Base-by-base conservation (phyloP, 2,797 vertebrate genomes). In the Labeo calbasu region DNA sequence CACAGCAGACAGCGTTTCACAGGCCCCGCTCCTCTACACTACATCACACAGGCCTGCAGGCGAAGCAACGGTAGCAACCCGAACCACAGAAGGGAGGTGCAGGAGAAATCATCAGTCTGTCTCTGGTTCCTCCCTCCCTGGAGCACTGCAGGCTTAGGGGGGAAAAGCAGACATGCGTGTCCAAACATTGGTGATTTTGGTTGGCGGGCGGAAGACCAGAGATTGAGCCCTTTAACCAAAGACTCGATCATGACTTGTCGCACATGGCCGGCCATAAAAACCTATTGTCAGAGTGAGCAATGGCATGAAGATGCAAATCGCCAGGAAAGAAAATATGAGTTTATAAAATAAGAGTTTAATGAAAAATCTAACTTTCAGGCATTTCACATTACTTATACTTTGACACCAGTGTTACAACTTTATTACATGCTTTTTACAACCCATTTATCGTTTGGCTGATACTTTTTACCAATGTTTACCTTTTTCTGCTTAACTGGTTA, bases 1-100 rank as follows among this genome's bases (percentile, higher is more conserved):
- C 84, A 84, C 78, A 86, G 81, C 59, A 84, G 81, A 84, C 79
- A 78, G 25, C 57, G 53, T 72, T 84, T 83, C 78, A 71, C 66
- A 77, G 66, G 48, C 51, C 66, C 65, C 59, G 43, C 63, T 77
- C 61, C 68, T 84, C 79, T 46, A 75, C 79, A 79, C 82, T 71
- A 82, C 5, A 84, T 84, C 79, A 82, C 48, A n/a, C 3, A 36
- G 73, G 55, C 53, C 84, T 79, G 28, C 55, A 17, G 46, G 51
- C 43, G 50, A 68, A 46, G 63, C 72, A 83, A 68, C 23, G 12
- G 81, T 76, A 77, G 75, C 23, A 77, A 61, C 51, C 53, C 23
- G 46, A 71, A 36, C 40, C 82, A 70, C 63, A 78, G 53, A 70
- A 12, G 36, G 43, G 32, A 83, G 61, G 72, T 57, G 48, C 63